phyloP scores from a whole-genome alignment of 2,113 vertebrate species.

The Corythaeola cristata region DNA sequence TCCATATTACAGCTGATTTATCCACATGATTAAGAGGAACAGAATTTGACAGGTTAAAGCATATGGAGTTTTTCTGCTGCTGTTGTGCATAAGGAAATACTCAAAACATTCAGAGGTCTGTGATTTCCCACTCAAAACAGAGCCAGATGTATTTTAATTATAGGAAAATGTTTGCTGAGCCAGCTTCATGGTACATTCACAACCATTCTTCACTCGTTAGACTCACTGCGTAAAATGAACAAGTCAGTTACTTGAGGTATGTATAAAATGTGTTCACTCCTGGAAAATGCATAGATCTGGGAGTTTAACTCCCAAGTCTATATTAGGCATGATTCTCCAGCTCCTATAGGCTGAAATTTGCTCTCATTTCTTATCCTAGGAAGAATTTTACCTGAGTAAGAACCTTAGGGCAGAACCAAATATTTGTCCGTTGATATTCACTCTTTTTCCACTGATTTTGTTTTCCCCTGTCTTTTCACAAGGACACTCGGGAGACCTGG shows the following conservation, averaged over 20 bases:
- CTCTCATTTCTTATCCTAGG: neutral
- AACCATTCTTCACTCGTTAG: neutral
- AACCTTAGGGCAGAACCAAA: neutral
- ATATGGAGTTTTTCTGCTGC: neutral
- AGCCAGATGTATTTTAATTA: conserved; percentile 22
- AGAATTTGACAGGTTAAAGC: neutral
- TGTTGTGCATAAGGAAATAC: neutral
- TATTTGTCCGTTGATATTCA: neutral
- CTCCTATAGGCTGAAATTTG: neutral
- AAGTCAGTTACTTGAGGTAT: neutral
- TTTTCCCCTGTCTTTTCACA: neutral
- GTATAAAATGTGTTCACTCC: neutral
- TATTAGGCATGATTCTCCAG: neutral
- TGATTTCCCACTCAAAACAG: neutral
- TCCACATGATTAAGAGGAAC: neutral
- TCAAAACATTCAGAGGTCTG: neutral
- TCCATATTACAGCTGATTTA: neutral
- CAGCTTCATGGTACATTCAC: neutral
- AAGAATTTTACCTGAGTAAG: neutral
- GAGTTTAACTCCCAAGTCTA: neutral
- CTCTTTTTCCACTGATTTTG: neutral
- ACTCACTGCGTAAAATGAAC: neutral
- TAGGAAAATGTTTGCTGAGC: conserved; percentile 2
- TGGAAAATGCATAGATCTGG: neutral
- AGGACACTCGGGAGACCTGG: neutral